Percentiles rank a stretch among this genome's conserved stretches.
These are phyloP conservation scores for Orthonyx spaldingii DNA, from an alignment of 2,113 vertebrate genomes.

Conservation along the genomic window DNA sequence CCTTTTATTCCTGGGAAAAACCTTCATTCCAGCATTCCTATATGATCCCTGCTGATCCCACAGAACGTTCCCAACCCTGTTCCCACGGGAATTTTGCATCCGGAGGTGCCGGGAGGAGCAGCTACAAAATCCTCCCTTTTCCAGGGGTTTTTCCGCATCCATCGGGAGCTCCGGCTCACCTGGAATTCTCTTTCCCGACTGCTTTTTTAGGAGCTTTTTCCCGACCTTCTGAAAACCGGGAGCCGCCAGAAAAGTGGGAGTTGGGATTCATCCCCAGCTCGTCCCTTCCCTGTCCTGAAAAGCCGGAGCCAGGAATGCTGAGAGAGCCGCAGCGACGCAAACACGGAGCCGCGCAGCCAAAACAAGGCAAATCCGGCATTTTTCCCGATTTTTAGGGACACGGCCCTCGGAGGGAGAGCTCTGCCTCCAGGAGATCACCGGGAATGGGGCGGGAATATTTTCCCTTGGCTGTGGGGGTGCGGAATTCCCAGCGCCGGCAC, in stretches of 20 bases:
- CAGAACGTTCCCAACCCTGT: not conserved
- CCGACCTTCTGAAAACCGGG: not conserved
- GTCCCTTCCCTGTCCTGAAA: not conserved
- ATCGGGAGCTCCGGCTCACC: accelerated
- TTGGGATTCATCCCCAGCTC: not conserved
- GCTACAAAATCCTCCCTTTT: not conserved
- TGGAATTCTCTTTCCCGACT: not conserved
- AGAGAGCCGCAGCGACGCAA: accelerated
- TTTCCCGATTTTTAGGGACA: accelerated
- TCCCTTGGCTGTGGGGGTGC: accelerated
- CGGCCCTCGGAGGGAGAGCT: not conserved
- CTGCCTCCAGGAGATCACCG: not conserved
- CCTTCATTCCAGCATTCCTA: accelerated
- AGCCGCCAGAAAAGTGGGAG: not conserved
- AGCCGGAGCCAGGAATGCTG: not conserved
- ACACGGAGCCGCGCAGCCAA: accelerated
- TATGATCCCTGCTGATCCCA: not conserved
- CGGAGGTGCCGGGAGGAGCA: accelerated
- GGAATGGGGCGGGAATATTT: not conserved
- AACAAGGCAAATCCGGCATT: not conserved
- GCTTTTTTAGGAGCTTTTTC: not conserved
- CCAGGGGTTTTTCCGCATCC: not conserved
- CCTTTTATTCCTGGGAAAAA: not conserved
- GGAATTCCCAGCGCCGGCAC: not conserved
- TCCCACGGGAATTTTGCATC: not conserved